phyloP scores from a whole-genome alignment of 2,113 vertebrate genomes.

The Arvicanthis niloticus region DNA sequence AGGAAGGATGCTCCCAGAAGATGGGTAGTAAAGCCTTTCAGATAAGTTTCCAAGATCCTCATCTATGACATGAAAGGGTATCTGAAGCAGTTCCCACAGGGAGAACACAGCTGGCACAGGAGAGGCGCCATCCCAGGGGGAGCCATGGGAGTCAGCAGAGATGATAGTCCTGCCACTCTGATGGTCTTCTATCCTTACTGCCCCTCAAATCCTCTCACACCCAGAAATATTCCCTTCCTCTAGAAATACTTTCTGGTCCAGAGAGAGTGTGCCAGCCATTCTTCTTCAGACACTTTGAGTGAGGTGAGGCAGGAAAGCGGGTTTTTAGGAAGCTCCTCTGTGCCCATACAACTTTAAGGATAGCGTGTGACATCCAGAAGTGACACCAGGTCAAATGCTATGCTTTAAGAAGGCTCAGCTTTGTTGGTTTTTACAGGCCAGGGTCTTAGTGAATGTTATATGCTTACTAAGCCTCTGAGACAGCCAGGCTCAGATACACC shows the following conservation, averaged over 20 bases:
- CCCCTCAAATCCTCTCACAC: background rate
- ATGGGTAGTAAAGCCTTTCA: background rate
- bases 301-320: background rate
- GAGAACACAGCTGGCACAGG: background rate
- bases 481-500: background rate
- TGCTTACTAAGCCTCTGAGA: background rate
- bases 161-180: too few species aligned
- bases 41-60: background rate
- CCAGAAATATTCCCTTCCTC: background rate
- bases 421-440: background rate
- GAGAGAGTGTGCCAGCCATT: background rate
- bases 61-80: background rate
- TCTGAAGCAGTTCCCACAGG: background rate
- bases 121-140: background rate
- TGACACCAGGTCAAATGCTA: background rate
- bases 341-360: background rate
- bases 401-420: background rate
- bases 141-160: background rate
- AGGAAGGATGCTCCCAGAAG: background rate
- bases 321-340: background rate
- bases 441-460: background rate
- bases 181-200: background rate
- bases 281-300: background rate
- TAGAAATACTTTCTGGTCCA: background rate
- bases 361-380: background rate